Percentiles rank a stretch among this genome's conserved stretches.
phyloP scores from a whole-genome alignment of 1,140 invertebrate species.

The Phymastichus coffea region DNA sequence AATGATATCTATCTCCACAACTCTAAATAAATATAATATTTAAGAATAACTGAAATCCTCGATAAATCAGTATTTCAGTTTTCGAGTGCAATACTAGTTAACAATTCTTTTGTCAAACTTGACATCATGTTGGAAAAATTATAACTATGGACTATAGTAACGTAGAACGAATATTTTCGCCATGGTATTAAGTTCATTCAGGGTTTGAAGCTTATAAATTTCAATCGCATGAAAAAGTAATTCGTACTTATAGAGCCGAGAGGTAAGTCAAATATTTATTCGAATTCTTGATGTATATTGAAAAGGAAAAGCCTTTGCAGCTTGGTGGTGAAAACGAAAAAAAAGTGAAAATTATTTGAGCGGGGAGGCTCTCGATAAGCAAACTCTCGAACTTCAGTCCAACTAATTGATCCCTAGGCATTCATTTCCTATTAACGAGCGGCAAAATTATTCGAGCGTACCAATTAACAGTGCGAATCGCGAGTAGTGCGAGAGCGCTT shows the following conservation, averaged over 20 bases:
- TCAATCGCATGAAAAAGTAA: too few species aligned
- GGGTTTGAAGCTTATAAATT: too few species aligned
- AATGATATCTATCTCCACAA: too few species aligned
- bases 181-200: too few species aligned
- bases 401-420: constrained; percentile 16
- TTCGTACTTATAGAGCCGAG: too few species aligned
- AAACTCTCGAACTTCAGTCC: neutral
- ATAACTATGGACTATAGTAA: too few species aligned
- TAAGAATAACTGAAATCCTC: too few species aligned
- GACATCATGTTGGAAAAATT: too few species aligned
- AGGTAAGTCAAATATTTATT: neutral
- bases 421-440: constrained; percentile 9
- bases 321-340: neutral
- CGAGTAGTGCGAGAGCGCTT: neutral
- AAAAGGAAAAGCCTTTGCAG: neutral
- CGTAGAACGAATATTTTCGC: neutral
- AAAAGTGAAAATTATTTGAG: neutral
- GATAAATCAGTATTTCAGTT: too few species aligned
- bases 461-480: constrained; percentile 2
- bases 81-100: too few species aligned
- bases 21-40: too few species aligned
- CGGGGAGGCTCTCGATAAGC: constrained; percentile 11
- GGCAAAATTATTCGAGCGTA: constrained; percentile 22
- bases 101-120: too few species aligned
- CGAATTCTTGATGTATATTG: neutral